Percentiles rank a stretch among this genome's conserved stretches.
These are phyloP conservation scores for Bovichtus diacanthus DNA, from an alignment of 2,797 vertebrate genomes.

Conservation along the genomic window DNA sequence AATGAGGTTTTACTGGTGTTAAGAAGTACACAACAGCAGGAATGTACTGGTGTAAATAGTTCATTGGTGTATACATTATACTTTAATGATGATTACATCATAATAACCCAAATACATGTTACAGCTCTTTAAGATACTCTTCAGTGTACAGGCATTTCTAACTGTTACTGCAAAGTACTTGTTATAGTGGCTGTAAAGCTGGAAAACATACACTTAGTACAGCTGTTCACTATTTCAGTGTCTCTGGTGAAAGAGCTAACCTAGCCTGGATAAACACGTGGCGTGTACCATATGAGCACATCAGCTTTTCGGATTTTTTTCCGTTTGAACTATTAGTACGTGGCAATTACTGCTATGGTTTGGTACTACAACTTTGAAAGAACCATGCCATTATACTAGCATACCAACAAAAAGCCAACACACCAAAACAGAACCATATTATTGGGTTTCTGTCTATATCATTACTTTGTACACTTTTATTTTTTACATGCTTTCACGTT, in stretches of 20 bases:
- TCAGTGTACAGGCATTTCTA: neutral
- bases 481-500: neutral
- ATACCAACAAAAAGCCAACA: conserved; percentile 3
- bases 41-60: neutral
- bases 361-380: neutral
- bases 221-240: neutral
- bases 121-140: neutral
- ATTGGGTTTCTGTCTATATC: conserved; percentile 1
- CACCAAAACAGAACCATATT: conserved; percentile 1
- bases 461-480: neutral
- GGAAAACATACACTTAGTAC: neutral
- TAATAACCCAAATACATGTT: neutral
- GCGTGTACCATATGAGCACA: neutral
- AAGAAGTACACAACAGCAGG: neutral
- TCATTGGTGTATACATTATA: too few species aligned
- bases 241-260: neutral
- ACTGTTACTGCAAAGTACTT: neutral
- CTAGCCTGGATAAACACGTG: neutral
- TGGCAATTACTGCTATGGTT: neutral
- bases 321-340: neutral
- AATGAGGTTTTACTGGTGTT: neutral
- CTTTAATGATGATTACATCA: neutral
- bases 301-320: neutral
- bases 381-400: neutral
- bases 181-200: neutral